Evolutionary conservation across 1,140 invertebrate species (phyloP).

Genomic region (Procambarus virginalis): DNA sequence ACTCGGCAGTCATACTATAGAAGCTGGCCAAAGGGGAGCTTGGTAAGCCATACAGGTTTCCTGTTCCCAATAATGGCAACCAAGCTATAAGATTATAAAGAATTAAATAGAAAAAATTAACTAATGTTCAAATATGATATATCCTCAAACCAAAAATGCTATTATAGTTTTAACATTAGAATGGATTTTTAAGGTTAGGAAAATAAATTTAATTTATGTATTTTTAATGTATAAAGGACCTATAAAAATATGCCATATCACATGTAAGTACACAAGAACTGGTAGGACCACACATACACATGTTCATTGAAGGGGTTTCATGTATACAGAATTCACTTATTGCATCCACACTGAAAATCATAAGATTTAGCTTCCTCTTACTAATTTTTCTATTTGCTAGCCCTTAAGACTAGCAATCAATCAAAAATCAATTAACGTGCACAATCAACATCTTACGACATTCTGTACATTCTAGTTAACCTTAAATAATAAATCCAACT

Average conservation of each 20-base stretch:
- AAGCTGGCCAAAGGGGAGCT: no score
- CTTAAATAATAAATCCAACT: background rate
- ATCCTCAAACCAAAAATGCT: no score
- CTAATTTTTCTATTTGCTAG: background rate
- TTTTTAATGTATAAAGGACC: conserved; percentile 64
- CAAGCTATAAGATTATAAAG: no score
- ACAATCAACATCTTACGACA: background rate
- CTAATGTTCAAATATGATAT: no score
- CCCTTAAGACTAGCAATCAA: background rate
- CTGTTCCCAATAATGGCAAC: no score
- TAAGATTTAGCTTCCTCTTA: background rate
- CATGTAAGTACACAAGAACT: conserved; percentile 49
- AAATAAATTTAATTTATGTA: background rate
- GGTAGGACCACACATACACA: conserved; percentile 1
- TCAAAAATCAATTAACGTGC: background rate
- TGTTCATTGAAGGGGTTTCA: background rate
- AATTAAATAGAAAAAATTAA: no score
- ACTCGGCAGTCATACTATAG: no score
- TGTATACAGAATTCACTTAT: background rate
- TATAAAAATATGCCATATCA: conserved; percentile 66
- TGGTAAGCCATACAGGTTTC: no score
- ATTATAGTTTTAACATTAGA: no score
- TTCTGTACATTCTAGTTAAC: background rate
- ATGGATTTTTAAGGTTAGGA: background rate
- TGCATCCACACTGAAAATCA: background rate